These are phyloP conservation scores for Brachypalpus laphriformis DNA, from an alignment of 2,888 invertebrate species.

Conservation along the genomic window DNA sequence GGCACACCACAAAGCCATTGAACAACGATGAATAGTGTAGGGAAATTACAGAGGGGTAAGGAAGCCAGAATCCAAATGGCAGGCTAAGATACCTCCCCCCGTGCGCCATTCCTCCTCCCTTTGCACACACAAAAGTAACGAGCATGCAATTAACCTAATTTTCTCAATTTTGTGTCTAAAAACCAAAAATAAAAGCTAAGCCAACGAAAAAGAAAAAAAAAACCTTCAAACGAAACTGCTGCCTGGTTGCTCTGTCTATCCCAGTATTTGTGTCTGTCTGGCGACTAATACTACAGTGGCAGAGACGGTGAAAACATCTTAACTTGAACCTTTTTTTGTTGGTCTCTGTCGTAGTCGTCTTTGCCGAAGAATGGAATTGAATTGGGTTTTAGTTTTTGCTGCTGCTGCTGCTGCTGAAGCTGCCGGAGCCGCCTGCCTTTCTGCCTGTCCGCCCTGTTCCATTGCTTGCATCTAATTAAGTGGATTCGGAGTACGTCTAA, in stretches of 20 bases:
- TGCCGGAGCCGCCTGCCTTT: conserved; percentile 16
- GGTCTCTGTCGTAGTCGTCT: conserved; percentile 24
- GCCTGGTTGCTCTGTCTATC: conserved; percentile 11
- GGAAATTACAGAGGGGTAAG: conserved; percentile 49
- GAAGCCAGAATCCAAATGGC: conserved; percentile 44
- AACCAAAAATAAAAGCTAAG: conserved; percentile 69
- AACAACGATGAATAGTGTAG: conserved; percentile 50
- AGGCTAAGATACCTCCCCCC: conserved; percentile 24
- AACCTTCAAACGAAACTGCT: conserved; percentile 59
- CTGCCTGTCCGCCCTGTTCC: conserved; percentile 45
- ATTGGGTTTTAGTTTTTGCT: conserved; percentile 57
- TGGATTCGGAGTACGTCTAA: conserved; percentile 70
- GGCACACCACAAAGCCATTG: conserved; percentile 58
- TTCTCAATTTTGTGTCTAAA: conserved; percentile 73
- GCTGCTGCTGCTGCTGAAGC: conserved; percentile 6
- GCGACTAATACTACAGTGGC: conserved; percentile 31
- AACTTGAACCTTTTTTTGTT: conserved; percentile 66
- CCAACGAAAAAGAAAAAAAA: conserved; percentile 42
- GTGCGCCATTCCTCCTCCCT: neutral
- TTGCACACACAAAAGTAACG: conserved; percentile 65
- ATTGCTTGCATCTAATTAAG: conserved; percentile 72
- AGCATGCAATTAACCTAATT: conserved; percentile 74
- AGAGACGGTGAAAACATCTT: conserved; percentile 64
- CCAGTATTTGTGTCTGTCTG: conserved; percentile 44
- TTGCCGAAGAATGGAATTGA: conserved; percentile 63